Evolutionary conservation across 2,797 vertebrate species (phyloP).

Genomic region (Enteromius trimaculatus): DNA sequence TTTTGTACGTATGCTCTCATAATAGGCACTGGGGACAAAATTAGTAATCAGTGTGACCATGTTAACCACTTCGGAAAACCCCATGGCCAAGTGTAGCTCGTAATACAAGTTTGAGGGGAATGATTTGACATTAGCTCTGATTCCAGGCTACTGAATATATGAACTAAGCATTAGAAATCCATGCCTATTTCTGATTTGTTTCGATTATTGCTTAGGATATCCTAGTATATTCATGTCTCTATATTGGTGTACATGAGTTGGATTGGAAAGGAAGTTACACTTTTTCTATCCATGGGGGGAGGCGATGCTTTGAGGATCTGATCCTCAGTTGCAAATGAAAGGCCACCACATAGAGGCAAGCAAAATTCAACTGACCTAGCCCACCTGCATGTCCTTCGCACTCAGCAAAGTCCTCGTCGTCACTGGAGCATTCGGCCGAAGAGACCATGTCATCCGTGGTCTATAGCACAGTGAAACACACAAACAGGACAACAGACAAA

Average conservation of each 20-base stretch:
- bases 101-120: conserved; percentile 60
- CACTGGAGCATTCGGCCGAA: conserved; percentile 97
- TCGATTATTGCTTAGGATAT: conserved; percentile 23
- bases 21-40: conserved; percentile 76
- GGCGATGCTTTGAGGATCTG: conserved; percentile 85
- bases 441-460: conserved; percentile 90
- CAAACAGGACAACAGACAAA: conserved; percentile 62
- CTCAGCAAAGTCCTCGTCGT: conserved; percentile 98
- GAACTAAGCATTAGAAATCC: conserved; percentile 50
- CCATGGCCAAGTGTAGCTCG: conserved; percentile 86
- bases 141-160: conserved; percentile 56
- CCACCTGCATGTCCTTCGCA: conserved; percentile 97
- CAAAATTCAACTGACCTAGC: conserved; percentile 98
- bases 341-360: conserved; percentile 80
- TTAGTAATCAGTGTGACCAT: conserved; percentile 83
- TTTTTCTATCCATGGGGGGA: conserved; percentile 87
- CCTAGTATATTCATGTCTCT: conserved; percentile 76
- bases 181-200: conserved; percentile 25
- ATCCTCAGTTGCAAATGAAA: conserved; percentile 84
- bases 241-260: conserved; percentile 75
- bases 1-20: conserved; percentile 75
- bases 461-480: conserved; percentile 58
- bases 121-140: conserved; percentile 46
- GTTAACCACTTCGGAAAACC: conserved; percentile 85
- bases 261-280: conserved; percentile 72